Evolutionary conservation across 2,888 invertebrate species (phyloP), one percentile per base, ranked within the genome.

Genomic region (Ochlodes sylvanus): DNA sequence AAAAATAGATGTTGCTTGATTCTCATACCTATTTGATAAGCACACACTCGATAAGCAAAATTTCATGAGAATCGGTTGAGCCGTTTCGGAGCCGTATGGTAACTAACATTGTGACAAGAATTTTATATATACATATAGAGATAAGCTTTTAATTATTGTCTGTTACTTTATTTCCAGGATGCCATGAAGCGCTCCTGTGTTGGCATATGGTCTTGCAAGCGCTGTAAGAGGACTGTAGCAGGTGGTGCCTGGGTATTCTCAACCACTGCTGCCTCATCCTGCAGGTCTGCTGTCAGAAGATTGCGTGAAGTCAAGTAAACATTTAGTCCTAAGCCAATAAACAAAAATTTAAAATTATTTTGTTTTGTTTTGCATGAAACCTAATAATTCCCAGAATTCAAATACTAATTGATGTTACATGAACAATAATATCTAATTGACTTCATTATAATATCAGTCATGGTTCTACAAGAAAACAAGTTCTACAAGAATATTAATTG

Each of bases 241-340:
- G 99, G 99, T 80, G 99, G 99, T 77, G 99, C 99, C 19, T 99
- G 99, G 97, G 98, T 99, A 50, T 99, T 99, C 94, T 97, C 98
- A 44, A 99, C 99, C 73, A 99, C 99, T 27, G 98, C 99, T 69
- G 99, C 99, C 65, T 98, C 99, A 65, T 99, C 99, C 72, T 99
- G 99, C 78, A 95, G 99, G 85, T 99, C 99, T 74, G 99, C 99
- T 74, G 99, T 99, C 76, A 96, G 99, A 89, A 97, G 99, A 94
- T 96, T 99, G 83, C 96, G 99, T 86, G 99, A 99, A 96, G 93
- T 93, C 82, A 93, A 93, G 86, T 93, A 89, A 90, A 88, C 81
- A 80, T 80, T 79, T 81, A 82, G 80, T 85, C 74, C 75, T 91
- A 92, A 90, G 89, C 73, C 76, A 92, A 90, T 90, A 92, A 91